Evolutionary conservation across 2,888 invertebrate genomes (phyloP), one percentile per base, ranked within the genome.

Genomic region (Hirudinaria manillensis): DNA sequence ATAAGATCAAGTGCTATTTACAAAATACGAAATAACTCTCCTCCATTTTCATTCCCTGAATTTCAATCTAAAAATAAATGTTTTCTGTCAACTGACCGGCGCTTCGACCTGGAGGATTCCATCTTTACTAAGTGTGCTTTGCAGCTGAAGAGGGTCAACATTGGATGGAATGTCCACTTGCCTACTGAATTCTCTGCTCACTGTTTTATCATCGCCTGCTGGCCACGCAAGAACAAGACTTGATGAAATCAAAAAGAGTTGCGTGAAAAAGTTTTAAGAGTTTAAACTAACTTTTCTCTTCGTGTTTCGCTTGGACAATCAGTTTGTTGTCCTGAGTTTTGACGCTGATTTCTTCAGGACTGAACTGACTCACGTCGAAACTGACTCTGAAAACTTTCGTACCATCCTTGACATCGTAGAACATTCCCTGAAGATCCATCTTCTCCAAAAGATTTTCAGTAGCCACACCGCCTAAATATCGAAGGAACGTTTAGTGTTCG

Each of bases 361-460:
- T 61, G 72, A 80, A 80, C 78, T 80, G 77, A 55, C 79, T 79
- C 32, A 80, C 80, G 38, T 80, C 80, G 68, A 80, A 80, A 68
- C 79, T 79, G 56, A 80, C 80, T 36, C 77, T 66, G 72, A 80
- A 80, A n/a, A 70, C 73, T 70, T 75, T 75, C 36, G 38, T 70
- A 6, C 75, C 75, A 51, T 75, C 75, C 61, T 53, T 77, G 51
- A 68, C 76, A 70, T 80, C 79, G 56, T 71, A 72, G 76, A 80
- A 80, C 68, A 80, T 78, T 67, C 77, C 75, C 29, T 76, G 71
- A 13, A 80, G 74, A 27, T 77, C 76, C 75, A 75, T 75, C 38
- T 72, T 77, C 19, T 80, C 79, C 45, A 80, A 75, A 21, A 79
- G 75, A 74, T 78, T 77, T 16, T 45, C 45, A 45, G 45, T 45